Conservation (phyloP, 2,113 vertebrate species). For the Siphamia tubifer region DNA sequence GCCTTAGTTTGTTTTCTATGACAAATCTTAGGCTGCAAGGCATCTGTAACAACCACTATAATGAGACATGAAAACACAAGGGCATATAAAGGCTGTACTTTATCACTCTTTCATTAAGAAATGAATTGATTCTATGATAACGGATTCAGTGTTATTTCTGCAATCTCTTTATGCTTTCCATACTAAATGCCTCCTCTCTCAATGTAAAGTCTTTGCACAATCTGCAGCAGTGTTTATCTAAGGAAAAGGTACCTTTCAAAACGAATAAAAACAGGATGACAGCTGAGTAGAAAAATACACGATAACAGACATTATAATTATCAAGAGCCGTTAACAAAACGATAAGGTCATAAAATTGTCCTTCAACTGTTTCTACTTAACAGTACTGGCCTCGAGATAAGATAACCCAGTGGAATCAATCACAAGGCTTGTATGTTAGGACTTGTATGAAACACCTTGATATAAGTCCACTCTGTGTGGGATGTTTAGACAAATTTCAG, state of each 20-base stretch:
- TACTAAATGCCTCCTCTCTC: conserved; percentile 4
- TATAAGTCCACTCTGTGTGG: conserved; percentile 14
- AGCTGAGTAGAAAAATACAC: conserved; percentile 35
- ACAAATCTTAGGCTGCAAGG: conserved; percentile 17
- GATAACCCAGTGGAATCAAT: conserved; percentile 41
- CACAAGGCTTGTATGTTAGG: conserved; percentile 22
- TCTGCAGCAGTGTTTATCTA: conserved; percentile 27
- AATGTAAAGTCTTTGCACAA: conserved; percentile 9
- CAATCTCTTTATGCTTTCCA: background rate
- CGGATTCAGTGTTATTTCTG: conserved; percentile 24
- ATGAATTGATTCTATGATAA: conserved; percentile 20
- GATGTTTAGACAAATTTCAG: conserved; percentile 36
- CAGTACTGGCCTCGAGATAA: conserved; percentile 9
- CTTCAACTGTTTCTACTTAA: conserved; percentile 61
- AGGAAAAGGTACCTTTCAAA: conserved; percentile 39
- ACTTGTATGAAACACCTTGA: conserved; percentile 9
- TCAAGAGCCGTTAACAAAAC: conserved; percentile 49
- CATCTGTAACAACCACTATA: background rate
- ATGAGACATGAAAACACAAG: conserved; percentile 7
- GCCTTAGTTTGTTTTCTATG: conserved; percentile 2
- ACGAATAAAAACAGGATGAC: conserved; percentile 54
- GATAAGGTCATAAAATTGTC: conserved; percentile 44
- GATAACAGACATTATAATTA: conserved; percentile 32
- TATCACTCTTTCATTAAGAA: conserved; percentile 30
- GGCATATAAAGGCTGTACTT: conserved; percentile 22